These are phyloP conservation scores for Drosophila pseudoobscura DNA, from an alignment of 1,140 invertebrate species.

Conservation along the genomic window DNA sequence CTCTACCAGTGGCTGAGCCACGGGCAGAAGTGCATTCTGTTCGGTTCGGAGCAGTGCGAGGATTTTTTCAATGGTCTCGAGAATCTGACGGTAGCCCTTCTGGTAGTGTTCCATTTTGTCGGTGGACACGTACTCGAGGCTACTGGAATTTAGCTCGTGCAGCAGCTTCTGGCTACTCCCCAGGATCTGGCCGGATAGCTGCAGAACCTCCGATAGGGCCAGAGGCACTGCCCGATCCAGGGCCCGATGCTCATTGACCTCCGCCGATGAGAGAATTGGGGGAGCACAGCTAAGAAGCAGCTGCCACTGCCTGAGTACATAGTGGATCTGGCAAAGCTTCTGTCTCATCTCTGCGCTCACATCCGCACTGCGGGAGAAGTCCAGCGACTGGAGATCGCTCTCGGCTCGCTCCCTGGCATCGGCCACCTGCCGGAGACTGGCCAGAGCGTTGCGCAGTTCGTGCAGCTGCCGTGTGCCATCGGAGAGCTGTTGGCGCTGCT, in stretches of 20 bases:
- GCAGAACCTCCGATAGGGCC: slow-evolving; percentile 24
- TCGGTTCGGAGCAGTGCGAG: slow-evolving; percentile 25
- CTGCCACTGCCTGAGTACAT: slow-evolving; percentile 65
- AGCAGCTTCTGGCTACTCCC: slow-evolving; percentile 40
- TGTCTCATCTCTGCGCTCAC: slow-evolving; percentile 43
- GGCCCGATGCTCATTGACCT: slow-evolving; percentile 23
- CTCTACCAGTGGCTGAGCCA: slow-evolving; percentile 60
- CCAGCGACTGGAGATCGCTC: neutral
- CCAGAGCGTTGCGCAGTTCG: slow-evolving; percentile 75
- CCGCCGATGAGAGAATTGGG: neutral
- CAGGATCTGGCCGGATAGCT: slow-evolving; percentile 43
- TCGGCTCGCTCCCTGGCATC: slow-evolving; percentile 22
- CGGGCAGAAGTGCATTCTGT: slow-evolving; percentile 52
- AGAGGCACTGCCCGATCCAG: slow-evolving; percentile 20
- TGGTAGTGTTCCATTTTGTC: slow-evolving; percentile 34
- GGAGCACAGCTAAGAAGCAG: slow-evolving; percentile 65
- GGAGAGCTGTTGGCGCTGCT: slow-evolving; percentile 83
- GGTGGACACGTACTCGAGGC: slow-evolving; percentile 45
- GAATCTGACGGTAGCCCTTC: slow-evolving; percentile 38
- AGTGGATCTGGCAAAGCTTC: slow-evolving; percentile 47
- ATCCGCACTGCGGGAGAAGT: slow-evolving; percentile 44
- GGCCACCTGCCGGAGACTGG: slow-evolving; percentile 52
- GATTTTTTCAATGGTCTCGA: slow-evolving; percentile 34
- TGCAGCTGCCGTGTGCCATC: slow-evolving; percentile 79
- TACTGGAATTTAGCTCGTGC: slow-evolving; percentile 30